Evolutionary conservation across 2,888 invertebrate species (phyloP).

Genomic region (Anthrax anthrax): DNA sequence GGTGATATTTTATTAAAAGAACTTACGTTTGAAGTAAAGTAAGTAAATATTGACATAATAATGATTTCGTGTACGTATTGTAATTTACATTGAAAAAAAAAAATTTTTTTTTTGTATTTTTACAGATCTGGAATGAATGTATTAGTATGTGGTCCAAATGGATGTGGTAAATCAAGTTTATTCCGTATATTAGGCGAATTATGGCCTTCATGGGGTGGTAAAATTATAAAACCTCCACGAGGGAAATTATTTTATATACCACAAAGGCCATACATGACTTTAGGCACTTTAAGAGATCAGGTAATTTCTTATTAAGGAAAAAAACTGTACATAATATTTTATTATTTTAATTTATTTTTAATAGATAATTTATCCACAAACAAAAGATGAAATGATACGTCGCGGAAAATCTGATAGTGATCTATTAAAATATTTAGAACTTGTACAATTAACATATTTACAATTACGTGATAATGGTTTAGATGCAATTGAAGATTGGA

Average conservation of each 20-base stretch:
- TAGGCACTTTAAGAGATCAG: constrained; percentile 88
- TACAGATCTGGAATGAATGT: constrained; percentile 83
- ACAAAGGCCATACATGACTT: constrained; percentile 94
- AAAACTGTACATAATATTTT: neutral
- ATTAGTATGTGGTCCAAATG: constrained; percentile 96
- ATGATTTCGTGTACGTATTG: too few relatives aligned
- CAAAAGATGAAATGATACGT: constrained; percentile 66
- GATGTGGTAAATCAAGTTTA: constrained; percentile 94
- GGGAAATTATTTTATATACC: constrained; percentile 90
- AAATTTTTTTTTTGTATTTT: neutral
- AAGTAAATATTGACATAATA: constrained; percentile 26
- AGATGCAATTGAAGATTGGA: constrained; percentile 94
- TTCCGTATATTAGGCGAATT: constrained; percentile 93
- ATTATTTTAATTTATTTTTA: neutral
- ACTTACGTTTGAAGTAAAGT: constrained; percentile 76
- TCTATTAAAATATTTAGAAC: constrained; percentile 57
- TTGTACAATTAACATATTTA: constrained; percentile 75
- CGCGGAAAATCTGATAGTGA: constrained; percentile 66
- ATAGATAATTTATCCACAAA: constrained; percentile 84
- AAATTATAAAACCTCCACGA: constrained; percentile 84
- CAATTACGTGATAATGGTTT: constrained; percentile 73
- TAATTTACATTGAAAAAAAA: neutral
- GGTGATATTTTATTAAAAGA: constrained; percentile 88
- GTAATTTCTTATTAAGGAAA: constrained; percentile 35
- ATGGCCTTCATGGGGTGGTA: constrained; percentile 94